Evolutionary conservation across 2,113 vertebrate species (phyloP).

Genomic region (Xyrauchen texanus): DNA sequence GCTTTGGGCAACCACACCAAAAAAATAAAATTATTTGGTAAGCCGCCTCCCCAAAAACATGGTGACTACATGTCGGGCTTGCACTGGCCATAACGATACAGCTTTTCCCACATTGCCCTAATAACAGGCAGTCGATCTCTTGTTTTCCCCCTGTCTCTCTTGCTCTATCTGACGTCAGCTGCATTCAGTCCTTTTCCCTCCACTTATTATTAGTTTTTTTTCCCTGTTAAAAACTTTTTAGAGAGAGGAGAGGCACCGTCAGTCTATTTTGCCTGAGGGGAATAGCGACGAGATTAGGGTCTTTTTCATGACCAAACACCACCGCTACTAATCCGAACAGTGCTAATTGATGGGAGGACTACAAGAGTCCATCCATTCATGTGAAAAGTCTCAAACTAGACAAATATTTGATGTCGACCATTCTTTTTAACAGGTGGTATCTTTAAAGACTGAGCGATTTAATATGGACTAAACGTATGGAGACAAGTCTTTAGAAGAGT

Average conservation of each 20-base stretch:
- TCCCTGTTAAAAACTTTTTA: constrained; percentile 67
- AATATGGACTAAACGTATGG: no score
- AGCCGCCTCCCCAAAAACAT: constrained; percentile 45
- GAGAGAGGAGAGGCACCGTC: constrained; percentile 61
- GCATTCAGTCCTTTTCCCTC: constrained; percentile 64
- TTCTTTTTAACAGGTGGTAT: not conserved
- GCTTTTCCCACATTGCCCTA: constrained; percentile 57
- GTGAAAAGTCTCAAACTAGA: constrained; percentile 29
- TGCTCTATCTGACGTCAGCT: constrained; percentile 73
- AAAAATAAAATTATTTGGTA: constrained; percentile 29
- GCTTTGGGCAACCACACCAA: constrained; percentile 46
- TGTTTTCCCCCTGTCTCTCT: constrained; percentile 45
- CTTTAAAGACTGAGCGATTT: no score
- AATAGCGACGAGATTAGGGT: constrained; percentile 83
- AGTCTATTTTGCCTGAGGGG: constrained; percentile 73
- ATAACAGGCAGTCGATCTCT: constrained; percentile 43
- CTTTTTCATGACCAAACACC: constrained; percentile 73
- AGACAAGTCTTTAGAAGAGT: no score
- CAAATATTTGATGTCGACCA: constrained; percentile 2
- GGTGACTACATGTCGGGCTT: constrained; percentile 26
- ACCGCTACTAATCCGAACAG: constrained; percentile 82
- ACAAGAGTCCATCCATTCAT: constrained; percentile 3
- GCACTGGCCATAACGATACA: constrained; percentile 57
- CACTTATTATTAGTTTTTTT: constrained; percentile 44
- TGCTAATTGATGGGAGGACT: constrained; percentile 78